phyloP scores from a whole-genome alignment of 2,888 invertebrate genomes.

The Trachelus stipa region DNA sequence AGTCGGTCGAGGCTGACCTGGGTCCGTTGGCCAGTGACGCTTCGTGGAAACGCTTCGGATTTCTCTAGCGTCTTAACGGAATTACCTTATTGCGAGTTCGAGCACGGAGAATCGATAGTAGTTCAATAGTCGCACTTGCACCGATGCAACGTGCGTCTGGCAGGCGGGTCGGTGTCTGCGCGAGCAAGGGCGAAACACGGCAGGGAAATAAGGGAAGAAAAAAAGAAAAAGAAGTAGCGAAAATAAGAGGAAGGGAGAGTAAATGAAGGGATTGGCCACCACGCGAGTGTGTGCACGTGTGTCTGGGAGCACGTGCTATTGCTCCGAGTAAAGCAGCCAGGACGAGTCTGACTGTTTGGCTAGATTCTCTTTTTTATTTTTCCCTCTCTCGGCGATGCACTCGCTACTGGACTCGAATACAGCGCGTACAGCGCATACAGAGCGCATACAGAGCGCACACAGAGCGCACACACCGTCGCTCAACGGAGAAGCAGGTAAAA shows the following conservation, averaged over 20 bases:
- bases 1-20: no score
- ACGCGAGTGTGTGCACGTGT: slow-evolving; percentile 1
- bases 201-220: slow-evolving; percentile 20
- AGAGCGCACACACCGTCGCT: no score
- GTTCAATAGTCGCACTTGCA: slow-evolving; percentile 39
- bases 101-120: no score
- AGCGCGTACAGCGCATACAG: not conserved
- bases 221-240: slow-evolving; percentile 12
- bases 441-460: not conserved
- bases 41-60: no score
- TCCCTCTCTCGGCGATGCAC: slow-evolving; percentile 31
- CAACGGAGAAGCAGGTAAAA: slow-evolving; percentile 60
- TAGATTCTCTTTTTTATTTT: slow-evolving; percentile 20
- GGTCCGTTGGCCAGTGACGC: no score
- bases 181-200: slow-evolving; percentile 32
- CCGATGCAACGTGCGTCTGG: slow-evolving; percentile 31
- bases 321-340: no score
- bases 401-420: slow-evolving; percentile 34
- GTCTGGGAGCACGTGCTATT: slow-evolving; percentile 29
- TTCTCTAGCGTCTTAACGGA: no score
- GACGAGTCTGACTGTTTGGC: slow-evolving; percentile 10
- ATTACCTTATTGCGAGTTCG: no score
- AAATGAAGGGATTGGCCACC: slow-evolving; percentile 12
- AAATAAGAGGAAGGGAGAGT: slow-evolving; percentile 24
- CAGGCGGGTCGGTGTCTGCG: slow-evolving; percentile 9